phyloP scores from a whole-genome alignment of 2,888 invertebrate species.

The Pseudococcus longispinus region DNA sequence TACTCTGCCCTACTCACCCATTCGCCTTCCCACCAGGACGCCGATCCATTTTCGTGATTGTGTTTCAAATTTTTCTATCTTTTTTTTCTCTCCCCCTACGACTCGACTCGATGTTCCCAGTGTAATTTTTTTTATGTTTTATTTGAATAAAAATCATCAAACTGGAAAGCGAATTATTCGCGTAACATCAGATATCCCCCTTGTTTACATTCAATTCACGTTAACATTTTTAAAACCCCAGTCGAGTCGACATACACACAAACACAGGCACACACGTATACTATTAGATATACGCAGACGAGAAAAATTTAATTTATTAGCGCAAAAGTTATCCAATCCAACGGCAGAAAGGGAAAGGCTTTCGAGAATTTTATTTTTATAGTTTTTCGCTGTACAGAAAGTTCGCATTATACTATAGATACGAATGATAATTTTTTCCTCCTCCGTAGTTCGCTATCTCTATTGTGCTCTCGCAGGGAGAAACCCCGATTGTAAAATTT shows the following conservation, averaged over 20 bases:
- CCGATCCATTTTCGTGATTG: constrained; percentile 30
- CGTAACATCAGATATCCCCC: constrained; percentile 13
- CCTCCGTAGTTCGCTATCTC: neutral
- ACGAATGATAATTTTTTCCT: constrained; percentile 24
- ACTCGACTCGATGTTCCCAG: neutral
- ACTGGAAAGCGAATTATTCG: constrained; percentile 32
- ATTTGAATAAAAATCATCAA: constrained; percentile 40
- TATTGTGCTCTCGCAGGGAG: neutral
- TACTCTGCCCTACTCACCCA: neutral
- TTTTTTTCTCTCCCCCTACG: neutral
- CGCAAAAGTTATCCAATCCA: neutral
- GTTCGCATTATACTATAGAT: neutral
- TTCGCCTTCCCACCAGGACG: neutral
- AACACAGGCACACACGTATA: neutral
- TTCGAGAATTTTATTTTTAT: neutral
- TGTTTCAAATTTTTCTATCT: constrained; percentile 35
- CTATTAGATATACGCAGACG: too few species aligned
- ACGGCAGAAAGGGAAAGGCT: neutral
- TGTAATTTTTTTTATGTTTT: neutral
- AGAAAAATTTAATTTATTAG: constrained; percentile 37
- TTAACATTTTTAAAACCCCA: constrained; percentile 28
- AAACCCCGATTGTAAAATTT: constrained; percentile 14
- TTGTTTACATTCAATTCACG: constrained; percentile 38
- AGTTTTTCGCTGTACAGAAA: neutral
- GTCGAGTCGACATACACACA: neutral